Conservation (phyloP, 2,888 invertebrate genomes). For the Arrhopalites spinosus region DNA sequence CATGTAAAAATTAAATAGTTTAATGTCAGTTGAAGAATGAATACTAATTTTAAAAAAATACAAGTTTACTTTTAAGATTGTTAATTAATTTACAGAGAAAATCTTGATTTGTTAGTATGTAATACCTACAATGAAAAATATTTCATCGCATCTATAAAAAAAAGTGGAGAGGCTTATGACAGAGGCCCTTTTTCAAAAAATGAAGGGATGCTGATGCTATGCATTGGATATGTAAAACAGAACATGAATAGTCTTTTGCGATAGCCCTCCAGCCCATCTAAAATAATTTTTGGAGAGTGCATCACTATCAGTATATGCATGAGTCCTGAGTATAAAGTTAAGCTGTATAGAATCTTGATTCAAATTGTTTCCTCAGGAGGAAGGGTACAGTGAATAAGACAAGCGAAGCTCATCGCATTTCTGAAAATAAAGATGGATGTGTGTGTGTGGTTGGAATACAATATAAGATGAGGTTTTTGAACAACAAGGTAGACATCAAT, state of each 20-base stretch:
- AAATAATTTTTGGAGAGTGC: neutral
- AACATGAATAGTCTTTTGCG: neutral
- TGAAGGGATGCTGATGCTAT: neutral
- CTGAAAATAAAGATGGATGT: conserved; percentile 18
- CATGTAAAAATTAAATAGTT: no score
- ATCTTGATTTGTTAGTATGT: no score
- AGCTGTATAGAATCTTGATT: neutral
- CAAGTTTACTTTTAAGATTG: no score
- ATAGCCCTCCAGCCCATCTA: neutral
- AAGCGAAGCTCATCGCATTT: neutral
- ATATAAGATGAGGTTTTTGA: neutral
- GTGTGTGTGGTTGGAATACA: neutral
- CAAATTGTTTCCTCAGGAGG: no score
- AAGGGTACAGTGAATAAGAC: neutral
- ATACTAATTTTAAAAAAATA: no score
- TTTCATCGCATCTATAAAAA: neutral
- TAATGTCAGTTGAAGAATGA: no score
- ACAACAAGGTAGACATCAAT: neutral
- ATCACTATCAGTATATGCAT: no score
- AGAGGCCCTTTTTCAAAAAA: conserved; percentile 1
- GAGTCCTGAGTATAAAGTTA: no score
- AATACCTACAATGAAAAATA: neutral
- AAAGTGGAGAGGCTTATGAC: neutral
- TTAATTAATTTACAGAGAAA: no score
- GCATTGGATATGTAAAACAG: neutral